Evolutionary conservation across 2,888 invertebrate genomes (phyloP), one percentile per base, ranked within the genome.

Genomic region (Nymphalis urticae): DNA sequence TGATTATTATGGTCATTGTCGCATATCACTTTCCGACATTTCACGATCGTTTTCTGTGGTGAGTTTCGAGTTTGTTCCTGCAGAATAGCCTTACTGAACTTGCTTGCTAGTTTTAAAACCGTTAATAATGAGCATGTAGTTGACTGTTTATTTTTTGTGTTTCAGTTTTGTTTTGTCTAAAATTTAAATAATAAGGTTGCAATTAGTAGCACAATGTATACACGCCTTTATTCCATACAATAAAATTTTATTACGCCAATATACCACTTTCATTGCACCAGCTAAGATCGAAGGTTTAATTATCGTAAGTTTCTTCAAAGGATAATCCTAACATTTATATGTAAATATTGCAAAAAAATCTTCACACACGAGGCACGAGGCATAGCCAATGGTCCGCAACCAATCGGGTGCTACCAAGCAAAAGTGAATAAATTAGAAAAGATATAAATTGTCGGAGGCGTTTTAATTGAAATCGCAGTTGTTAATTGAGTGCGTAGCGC

Each of bases 391-490:
- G 64, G 51, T 66, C 66, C 72, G 66, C 69, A 64, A 64, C 70
- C 69, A 76, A 75, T 74, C 75, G 74, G 72, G 75, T 76, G 77
- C 79, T 80, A 77, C 76, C 76, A 76, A 77, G 79, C 79, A 84
- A 85, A 85, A 84, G 82, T 82, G 82, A 82, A 83, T 87, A 89
- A 88, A 89, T 89, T 88, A 88, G 88, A 86, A 85, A 83, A 80
- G 78, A 79, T 79, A 82, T 91, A 89, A 90, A 90, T 89, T 81
- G 77, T 77, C 66, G 78, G 81, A 86, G 90, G 87, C 87, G 89
- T 87, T 91, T 90, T 91, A 91, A 92, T 92, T 92, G 90, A 91
- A 91, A 90, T 88, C 85, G 85, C 82, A 82, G 81, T 83, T 83
- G 85, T 90, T 90, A 89, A 90, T 92, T 87, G 85, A 88, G 85